phyloP scores from a whole-genome alignment of 92 coral and sea anemone species.

The Siderastrea radians region DNA sequence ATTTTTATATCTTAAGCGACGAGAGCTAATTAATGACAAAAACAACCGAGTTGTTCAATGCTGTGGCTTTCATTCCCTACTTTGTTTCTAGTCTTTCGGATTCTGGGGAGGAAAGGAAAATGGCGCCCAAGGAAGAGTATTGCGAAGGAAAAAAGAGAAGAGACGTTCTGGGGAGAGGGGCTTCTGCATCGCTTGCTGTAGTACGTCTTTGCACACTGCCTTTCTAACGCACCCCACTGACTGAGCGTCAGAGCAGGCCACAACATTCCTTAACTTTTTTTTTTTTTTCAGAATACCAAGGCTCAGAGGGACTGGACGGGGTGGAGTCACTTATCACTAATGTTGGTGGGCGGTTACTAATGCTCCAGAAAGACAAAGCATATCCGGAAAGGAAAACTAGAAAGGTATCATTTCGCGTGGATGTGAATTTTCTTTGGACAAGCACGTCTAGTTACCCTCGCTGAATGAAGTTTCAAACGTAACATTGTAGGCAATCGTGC shows the following conservation, averaged over 20 bases:
- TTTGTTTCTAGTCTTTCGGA: no score
- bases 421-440: background rate
- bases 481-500: no score
- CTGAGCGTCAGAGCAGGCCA: no score
- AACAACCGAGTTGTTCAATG: no score
- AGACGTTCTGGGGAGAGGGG: no score
- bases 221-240: background rate
- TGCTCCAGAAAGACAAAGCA: conserved; percentile 92
- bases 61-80: no score
- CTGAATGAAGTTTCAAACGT: background rate
- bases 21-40: no score
- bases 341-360: conserved; percentile 93
- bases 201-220: background rate
- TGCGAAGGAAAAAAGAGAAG: no score
- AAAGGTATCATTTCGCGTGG: conserved; percentile 67
- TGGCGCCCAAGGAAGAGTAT: no score
- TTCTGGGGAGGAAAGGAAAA: no score
- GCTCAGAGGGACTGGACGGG: conserved; percentile 85
- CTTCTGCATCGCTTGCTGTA: no score
- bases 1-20: no score
- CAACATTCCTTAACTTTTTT: background rate
- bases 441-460: background rate
- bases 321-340: conserved; percentile 95
- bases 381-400: conserved; percentile 80
- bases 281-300: conserved; percentile 58